phyloP scores from a whole-genome alignment of 2,888 invertebrate species.

The Emesis furor region DNA sequence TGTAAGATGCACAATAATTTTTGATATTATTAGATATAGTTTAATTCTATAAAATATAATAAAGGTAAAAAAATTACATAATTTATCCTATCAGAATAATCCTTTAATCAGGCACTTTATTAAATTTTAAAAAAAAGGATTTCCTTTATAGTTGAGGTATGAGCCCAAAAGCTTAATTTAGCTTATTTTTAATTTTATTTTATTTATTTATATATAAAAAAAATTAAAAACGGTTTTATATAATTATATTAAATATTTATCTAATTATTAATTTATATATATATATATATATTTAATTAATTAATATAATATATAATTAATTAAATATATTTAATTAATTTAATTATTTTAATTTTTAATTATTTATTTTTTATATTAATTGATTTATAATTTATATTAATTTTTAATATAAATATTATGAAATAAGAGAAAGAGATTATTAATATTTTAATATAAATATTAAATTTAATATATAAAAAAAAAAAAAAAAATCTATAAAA shows the following conservation, averaged over 20 bases:
- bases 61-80: slow-evolving; percentile 87
- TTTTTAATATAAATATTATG: slow-evolving; percentile 77
- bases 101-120: slow-evolving; percentile 89
- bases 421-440: slow-evolving; percentile 75
- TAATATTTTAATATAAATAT: slow-evolving; percentile 63
- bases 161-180: slow-evolving; percentile 93
- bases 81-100: slow-evolving; percentile 89
- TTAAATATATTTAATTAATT: slow-evolving; percentile 37
- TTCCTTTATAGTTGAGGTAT: slow-evolving; percentile 92
- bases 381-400: slow-evolving; percentile 80
- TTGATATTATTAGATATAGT: slow-evolving; percentile 92
- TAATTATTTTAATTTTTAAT: slow-evolving; percentile 69
- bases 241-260: slow-evolving; percentile 28
- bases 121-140: slow-evolving; percentile 86
- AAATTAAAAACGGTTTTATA: slow-evolving; percentile 29
- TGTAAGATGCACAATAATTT: slow-evolving; percentile 93
- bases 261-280: slow-evolving; percentile 4
- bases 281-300: not conserved
- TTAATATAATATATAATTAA: slow-evolving; percentile 58
- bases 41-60: slow-evolving; percentile 93
- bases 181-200: slow-evolving; percentile 85
- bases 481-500: slow-evolving; percentile 84
- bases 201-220: slow-evolving; percentile 54
- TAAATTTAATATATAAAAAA: slow-evolving; percentile 77
- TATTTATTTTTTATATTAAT: slow-evolving; percentile 76